Base-by-base conservation (phyloP, 2,888 invertebrate species). In the Eristalinus sepulchralis region DNA sequence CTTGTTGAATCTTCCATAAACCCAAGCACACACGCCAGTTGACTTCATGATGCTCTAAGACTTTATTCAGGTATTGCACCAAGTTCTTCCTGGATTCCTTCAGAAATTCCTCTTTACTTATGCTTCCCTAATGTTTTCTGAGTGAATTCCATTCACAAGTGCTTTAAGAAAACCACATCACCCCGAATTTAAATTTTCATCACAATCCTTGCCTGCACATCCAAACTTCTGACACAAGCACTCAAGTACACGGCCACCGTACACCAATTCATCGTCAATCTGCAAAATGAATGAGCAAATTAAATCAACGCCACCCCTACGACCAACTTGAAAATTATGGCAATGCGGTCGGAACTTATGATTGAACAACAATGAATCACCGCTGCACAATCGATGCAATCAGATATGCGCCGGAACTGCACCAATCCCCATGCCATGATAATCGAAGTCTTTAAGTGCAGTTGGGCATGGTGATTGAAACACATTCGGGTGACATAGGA, bases 281-380 rank as follows among this genome's bases (percentile, higher is more conserved):
- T 79, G 70, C 68, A 31, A 66, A 77, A 77, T 78, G 67, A 78
- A 78, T 57, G 20, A 57, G 47, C 55, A 34, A 73, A 78, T 73
- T 59, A 53, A 73, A 79, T 39, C 20, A 67, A 36, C 10, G n/a
- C 27, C 11, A 64, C 20, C 2, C 11, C 39, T 20, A 22, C 55
- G 24, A 8, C 3, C 11, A 57, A 39, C n/a, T 39, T 8, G 39
- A 39, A 24, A 57, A 24, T 57, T 24, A 72, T 24, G 27, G 70
- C 57, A 85, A 76, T 85, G 81, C 84, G 68, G 77, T 36, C 63
- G 76, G 62, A 85, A 77, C 67, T 72, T 81, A 81, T 85, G 71
- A 72, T 81, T 68, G 81, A 63, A 76, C 63, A 72, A 68, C 80
- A 81, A 85, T 68, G 80, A 80, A 71, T 80, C 53, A 68, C 31